Percentiles rank a stretch among this genome's conserved stretches.
phyloP scores from a whole-genome alignment of 2,797 vertebrate genomes.

The Zenarchopterus dispar region DNA sequence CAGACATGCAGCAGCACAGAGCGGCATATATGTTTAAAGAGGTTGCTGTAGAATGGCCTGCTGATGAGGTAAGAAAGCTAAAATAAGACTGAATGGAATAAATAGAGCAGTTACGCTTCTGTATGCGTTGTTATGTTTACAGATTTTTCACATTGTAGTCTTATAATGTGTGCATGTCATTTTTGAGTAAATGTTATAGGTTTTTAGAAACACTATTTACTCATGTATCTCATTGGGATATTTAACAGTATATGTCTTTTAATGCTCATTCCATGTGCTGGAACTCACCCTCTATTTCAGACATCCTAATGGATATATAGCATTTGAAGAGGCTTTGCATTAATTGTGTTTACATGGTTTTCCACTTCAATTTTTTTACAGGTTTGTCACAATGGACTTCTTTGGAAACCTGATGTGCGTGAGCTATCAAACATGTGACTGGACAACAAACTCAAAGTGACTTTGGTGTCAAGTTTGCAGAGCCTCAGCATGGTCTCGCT shows the following conservation, averaged over 20 bases:
- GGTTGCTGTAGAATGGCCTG: constrained; percentile 59
- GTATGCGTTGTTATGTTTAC: not conserved
- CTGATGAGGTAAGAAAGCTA: constrained; percentile 64
- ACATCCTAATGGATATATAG: not conserved
- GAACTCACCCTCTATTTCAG: constrained; percentile 3
- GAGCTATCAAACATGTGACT: constrained; percentile 49
- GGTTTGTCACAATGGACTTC: constrained; percentile 44
- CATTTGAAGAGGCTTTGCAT: not conserved
- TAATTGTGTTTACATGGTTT: constrained; percentile 12
- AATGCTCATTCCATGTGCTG: not conserved
- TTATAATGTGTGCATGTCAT: constrained; percentile 14
- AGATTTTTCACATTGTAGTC: not conserved
- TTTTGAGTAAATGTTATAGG: not conserved
- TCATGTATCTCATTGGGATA: no score
- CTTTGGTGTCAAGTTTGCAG: constrained; percentile 35
- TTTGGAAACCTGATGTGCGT: constrained; percentile 24
- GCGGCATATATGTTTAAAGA: constrained; percentile 62
- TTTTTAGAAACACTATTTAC: not conserved
- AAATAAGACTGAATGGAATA: constrained; percentile 20
- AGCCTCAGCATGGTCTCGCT: constrained; percentile 63
- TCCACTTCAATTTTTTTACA: constrained; percentile 34
- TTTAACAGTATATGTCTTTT: not conserved
- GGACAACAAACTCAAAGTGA: constrained; percentile 51
- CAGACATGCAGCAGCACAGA: constrained; percentile 67
- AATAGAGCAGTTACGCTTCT: constrained; percentile 6